These are phyloP conservation scores for Entelurus aequoreus DNA, from an alignment of 2,113 vertebrate species.

Conservation along the genomic window DNA sequence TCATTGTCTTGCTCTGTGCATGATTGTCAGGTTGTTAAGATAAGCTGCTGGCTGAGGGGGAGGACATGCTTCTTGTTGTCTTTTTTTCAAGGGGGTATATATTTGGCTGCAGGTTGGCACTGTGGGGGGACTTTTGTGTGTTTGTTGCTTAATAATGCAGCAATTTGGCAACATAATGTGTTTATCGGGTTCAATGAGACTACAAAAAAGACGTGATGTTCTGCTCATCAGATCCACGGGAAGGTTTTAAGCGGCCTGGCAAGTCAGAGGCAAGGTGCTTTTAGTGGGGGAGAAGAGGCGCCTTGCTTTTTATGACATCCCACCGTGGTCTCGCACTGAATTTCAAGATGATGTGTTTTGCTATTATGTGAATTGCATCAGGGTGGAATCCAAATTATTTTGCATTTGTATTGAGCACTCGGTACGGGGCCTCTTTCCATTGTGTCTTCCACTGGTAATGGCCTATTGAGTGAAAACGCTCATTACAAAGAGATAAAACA, in stretches of 20 bases:
- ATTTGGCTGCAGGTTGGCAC: constrained; percentile 2
- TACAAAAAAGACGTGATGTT: constrained; percentile 35
- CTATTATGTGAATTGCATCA: constrained; percentile 7
- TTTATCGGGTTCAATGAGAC: constrained; percentile 29
- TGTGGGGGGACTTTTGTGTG: not conserved
- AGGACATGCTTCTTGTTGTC: constrained; percentile 6
- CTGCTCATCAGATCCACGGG: constrained; percentile 12
- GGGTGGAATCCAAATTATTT: constrained; percentile 4
- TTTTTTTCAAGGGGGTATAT: not conserved
- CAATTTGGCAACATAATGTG: constrained; percentile 17
- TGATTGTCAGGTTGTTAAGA: constrained; percentile 51
- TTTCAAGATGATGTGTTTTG: constrained; percentile 22
- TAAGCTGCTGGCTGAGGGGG: constrained; percentile 33
- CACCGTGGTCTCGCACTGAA: constrained; percentile 25
- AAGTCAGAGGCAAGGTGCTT: not conserved
- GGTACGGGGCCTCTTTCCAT: constrained; percentile 18
- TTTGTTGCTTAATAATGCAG: constrained; percentile 30
- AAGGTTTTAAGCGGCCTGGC: constrained; percentile 7
- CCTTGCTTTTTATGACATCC: constrained; percentile 25
- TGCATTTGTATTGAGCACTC: constrained; percentile 5
- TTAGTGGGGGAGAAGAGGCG: constrained; percentile 7
- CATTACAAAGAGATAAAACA: not conserved
- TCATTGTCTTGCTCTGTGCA: constrained; percentile 35
- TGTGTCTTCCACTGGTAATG: constrained; percentile 25
- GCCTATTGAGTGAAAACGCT: constrained; percentile 17